Percentiles rank a stretch among this genome's conserved stretches.
phyloP scores from a whole-genome alignment of 2,113 vertebrate genomes.

The Epinephelus lanceolatus region DNA sequence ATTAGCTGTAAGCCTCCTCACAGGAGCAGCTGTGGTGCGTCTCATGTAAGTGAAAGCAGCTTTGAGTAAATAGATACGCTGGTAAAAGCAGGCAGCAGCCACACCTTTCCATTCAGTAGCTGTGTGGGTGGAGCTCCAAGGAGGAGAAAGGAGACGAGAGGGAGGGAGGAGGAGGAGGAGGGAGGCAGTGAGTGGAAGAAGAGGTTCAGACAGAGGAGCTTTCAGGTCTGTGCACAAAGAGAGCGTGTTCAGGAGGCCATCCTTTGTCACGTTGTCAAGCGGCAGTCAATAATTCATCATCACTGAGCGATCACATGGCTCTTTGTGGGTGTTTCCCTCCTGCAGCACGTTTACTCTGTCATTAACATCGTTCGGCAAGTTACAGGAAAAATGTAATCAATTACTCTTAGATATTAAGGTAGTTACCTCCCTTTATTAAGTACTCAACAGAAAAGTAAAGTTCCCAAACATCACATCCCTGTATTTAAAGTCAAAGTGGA shows the following conservation, averaged over 20 bases:
- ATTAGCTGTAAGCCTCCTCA: constrained; percentile 45
- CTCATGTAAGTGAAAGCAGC: constrained; percentile 40
- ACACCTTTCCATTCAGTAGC: constrained; percentile 69
- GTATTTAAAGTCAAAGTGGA: background rate
- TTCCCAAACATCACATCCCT: background rate
- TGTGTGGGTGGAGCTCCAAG: constrained; percentile 52
- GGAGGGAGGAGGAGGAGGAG: background rate
- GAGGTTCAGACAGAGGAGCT: constrained; percentile 55
- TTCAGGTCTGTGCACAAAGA: constrained; percentile 64
- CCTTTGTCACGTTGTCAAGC: constrained; percentile 63
- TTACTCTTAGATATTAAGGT: background rate
- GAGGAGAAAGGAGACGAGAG: background rate
- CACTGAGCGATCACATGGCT: constrained; percentile 42
- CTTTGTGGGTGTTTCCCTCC: constrained; percentile 9
- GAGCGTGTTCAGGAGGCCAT: constrained; percentile 42
- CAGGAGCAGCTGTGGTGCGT: constrained; percentile 68
- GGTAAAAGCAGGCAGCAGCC: constrained; percentile 52
- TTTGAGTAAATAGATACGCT: constrained; percentile 72
- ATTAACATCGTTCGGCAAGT: no score
- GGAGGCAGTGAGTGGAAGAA: constrained; percentile 35
- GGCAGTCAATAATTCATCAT: constrained; percentile 74
- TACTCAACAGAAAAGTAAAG: background rate
- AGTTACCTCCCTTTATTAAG: background rate
- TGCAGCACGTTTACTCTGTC: background rate
- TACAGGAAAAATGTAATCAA: background rate